phyloP scores from a whole-genome alignment of 2,113 vertebrate species.

The Ranitomeya imitator region DNA sequence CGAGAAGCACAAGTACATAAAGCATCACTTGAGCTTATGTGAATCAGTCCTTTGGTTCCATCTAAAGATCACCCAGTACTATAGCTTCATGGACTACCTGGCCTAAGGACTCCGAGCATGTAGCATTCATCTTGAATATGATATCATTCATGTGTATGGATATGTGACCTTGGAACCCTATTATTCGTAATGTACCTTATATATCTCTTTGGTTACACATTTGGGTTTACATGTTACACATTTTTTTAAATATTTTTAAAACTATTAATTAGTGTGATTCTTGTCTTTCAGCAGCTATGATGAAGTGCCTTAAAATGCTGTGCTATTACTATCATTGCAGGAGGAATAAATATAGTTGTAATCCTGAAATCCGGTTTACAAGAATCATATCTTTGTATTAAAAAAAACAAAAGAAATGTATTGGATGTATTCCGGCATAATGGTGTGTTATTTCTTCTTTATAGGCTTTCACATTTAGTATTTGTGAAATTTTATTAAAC shows the following conservation, averaged over 20 bases:
- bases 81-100: background rate
- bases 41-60: background rate
- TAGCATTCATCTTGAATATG: background rate
- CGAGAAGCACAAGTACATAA: too few relatives aligned
- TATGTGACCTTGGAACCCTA: background rate
- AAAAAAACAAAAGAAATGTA: too few relatives aligned
- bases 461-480: background rate
- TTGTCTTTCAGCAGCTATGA: background rate
- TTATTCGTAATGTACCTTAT: conserved; percentile 25
- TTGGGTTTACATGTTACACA: background rate
- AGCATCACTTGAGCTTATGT: background rate
- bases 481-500: background rate
- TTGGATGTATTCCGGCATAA: background rate
- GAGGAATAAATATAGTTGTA: background rate
- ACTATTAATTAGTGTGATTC: background rate
- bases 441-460: background rate
- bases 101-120: background rate
- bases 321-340: background rate
- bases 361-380: background rate
- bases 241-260: conserved; percentile 11
- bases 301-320: background rate
- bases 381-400: too few relatives aligned
- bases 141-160: background rate
- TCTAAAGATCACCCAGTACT: background rate
- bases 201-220: background rate